Base-by-base conservation (phyloP, 2,113 vertebrate genomes). In the Sigmodon hispidus region DNA sequence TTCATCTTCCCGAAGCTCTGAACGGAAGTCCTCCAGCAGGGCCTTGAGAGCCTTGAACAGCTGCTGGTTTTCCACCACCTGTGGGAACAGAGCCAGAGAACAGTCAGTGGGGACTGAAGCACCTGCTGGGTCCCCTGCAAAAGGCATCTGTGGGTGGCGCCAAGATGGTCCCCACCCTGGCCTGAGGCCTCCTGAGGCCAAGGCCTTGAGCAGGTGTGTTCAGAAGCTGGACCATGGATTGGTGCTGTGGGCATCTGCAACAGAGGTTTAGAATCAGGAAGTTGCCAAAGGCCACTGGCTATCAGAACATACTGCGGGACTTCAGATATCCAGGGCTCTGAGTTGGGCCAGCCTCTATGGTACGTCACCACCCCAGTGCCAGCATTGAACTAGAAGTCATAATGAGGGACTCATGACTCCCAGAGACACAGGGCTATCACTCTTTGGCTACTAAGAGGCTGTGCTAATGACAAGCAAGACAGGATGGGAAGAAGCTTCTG, bases 11-110 rank as follows among this genome's bases (percentile, higher is more conserved):
- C 97, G 98, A 94, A 99, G 98, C 98, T 99, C 99, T 0, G 94
- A 96, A 43, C 98, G 99, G 95, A 99, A 99, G 91, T 99, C 99
- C 95, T 99, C 99, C 97, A 99, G 98, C 97, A 99, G 97, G 43
- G 98, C 97, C 96, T 99, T 99, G 96, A 99, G 97, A 9, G 99
- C 99, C 0, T 98, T 97, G 94, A 99, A 98, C 43, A 99, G 98
- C 59, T 98, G 99, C 22, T 98, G 98, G 96, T 98, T 99, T 96
- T 99, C 99, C 3, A 96, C 98, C 0, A 99, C 98, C 99, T 99
- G 98, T 9, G 61, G 17, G 75, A 63, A 97, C 43, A 0, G 40
- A 40, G 43, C 70, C 0, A 13, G 4, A 36, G 12, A 15, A 36
- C 43, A 12, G 52, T 19, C 29, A 2, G 26, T 7, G 5, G 29